Evolutionary conservation across 2,113 vertebrate genomes (phyloP).

Genomic region (Eulemur rufifrons): DNA sequence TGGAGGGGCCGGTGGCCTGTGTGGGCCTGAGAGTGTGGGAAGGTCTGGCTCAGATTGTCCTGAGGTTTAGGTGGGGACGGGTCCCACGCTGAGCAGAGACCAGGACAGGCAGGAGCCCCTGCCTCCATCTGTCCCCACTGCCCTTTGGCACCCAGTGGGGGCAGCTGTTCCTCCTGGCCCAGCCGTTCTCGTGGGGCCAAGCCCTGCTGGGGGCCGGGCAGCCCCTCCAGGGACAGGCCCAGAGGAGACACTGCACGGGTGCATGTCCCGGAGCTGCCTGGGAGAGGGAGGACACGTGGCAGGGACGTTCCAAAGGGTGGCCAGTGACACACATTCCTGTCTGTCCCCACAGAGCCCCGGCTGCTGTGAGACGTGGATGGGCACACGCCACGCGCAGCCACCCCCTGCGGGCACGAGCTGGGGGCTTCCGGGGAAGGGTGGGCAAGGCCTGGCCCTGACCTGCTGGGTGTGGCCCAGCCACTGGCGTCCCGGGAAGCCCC

Average conservation of each 20-base stretch:
- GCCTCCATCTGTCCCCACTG: not conserved
- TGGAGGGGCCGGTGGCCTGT: not conserved
- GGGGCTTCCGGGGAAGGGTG: not conserved
- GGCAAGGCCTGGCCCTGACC: not conserved
- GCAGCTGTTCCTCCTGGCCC: rapidly evolving
- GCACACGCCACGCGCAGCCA: rapidly evolving
- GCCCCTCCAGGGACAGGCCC: too few relatives aligned
- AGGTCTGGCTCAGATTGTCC: not conserved
- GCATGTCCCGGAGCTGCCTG: not conserved
- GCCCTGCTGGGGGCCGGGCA: rapidly evolving
- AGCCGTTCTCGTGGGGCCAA: rapidly evolving
- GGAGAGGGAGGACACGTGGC: not conserved
- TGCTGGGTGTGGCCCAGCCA: too few relatives aligned
- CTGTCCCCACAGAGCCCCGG: not conserved
- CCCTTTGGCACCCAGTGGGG: not conserved
- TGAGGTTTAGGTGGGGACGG: not conserved
- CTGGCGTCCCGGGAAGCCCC: not conserved
- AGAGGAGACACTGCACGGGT: not conserved
- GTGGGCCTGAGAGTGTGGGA: not conserved
- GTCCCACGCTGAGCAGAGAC: not conserved
- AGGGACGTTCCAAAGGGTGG: not conserved
- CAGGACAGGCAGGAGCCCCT: not conserved
- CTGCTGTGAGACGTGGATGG: rapidly evolving
- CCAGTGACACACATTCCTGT: rapidly evolving
- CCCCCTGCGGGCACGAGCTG: not conserved